phyloP scores from a whole-genome alignment of 2,797 vertebrate genomes.

The Pteropus rufus region DNA sequence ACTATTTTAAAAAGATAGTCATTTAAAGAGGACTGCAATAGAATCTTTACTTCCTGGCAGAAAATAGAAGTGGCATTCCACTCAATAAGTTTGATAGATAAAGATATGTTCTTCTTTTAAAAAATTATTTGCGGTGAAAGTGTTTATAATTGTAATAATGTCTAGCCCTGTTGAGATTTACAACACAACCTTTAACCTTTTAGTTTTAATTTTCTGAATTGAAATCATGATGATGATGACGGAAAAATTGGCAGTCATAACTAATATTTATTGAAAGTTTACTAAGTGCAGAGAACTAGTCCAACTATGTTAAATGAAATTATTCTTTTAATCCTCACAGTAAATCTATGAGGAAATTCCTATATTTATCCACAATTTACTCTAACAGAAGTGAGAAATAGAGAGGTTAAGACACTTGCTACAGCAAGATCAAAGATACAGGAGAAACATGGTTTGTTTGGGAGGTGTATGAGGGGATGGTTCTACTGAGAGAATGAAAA shows the following conservation, averaged over 20 bases:
- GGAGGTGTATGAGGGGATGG: background rate
- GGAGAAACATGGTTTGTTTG: background rate
- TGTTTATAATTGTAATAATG: background rate
- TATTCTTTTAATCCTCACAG: background rate
- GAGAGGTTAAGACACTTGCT: background rate
- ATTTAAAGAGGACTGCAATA: background rate
- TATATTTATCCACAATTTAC: background rate
- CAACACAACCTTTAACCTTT: background rate
- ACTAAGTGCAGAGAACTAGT: background rate
- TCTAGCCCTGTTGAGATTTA: background rate
- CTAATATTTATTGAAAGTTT: background rate
- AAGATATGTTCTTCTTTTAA: conserved; percentile 12
- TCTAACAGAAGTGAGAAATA: background rate
- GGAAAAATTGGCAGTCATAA: background rate
- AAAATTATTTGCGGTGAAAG: background rate
- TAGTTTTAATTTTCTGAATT: conserved; percentile 12
- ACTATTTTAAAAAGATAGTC: background rate
- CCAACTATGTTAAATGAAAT: background rate
- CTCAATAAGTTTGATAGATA: background rate
- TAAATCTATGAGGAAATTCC: background rate
- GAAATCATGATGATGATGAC: background rate
- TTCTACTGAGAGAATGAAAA: background rate
- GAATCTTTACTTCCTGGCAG: background rate
- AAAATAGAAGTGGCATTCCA: background rate
- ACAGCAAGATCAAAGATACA: background rate